Percentiles rank a stretch among this genome's conserved stretches.
Evolutionary conservation across 2,888 invertebrate species (phyloP).

Genomic region (Trypoxylon attenuatum): DNA sequence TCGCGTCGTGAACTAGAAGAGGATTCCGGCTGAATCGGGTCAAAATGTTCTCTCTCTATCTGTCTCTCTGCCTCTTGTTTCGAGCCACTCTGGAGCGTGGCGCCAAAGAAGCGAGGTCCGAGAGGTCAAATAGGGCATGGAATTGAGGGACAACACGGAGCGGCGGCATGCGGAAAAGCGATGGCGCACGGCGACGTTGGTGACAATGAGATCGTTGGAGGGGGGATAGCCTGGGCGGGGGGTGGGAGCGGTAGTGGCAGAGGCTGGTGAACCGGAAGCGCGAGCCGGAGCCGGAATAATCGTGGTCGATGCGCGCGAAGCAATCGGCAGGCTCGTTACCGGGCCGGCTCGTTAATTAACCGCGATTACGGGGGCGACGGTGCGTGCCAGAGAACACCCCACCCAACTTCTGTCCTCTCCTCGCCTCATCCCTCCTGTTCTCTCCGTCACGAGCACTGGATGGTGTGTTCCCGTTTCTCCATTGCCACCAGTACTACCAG

Average conservation of each 20-base stretch:
- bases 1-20: too few relatives aligned
- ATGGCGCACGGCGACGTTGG: conserved; percentile 26
- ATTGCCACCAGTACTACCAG: too few relatives aligned
- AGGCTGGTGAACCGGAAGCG: conserved; percentile 58
- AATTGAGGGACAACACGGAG: conserved; percentile 14
- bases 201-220: conserved; percentile 60
- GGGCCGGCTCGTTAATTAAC: conserved; percentile 67
- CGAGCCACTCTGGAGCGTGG: too few relatives aligned
- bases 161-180: conserved; percentile 9
- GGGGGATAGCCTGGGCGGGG: too few relatives aligned
- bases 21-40: too few relatives aligned
- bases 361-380: conserved; percentile 65
- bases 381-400: conserved; percentile 61
- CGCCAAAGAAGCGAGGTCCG: too few relatives aligned
- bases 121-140: background rate
- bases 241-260: too few relatives aligned
- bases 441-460: background rate
- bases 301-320: conserved; percentile 60
- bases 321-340: conserved; percentile 69
- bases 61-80: too few relatives aligned
- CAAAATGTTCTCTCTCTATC: too few relatives aligned
- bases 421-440: conserved; percentile 2
- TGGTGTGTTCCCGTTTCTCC: background rate
- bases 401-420: conserved; percentile 7
- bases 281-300: conserved; percentile 61